Conservation (phyloP, 2,797 vertebrate species). For the Pipistrellus kuhlii region DNA sequence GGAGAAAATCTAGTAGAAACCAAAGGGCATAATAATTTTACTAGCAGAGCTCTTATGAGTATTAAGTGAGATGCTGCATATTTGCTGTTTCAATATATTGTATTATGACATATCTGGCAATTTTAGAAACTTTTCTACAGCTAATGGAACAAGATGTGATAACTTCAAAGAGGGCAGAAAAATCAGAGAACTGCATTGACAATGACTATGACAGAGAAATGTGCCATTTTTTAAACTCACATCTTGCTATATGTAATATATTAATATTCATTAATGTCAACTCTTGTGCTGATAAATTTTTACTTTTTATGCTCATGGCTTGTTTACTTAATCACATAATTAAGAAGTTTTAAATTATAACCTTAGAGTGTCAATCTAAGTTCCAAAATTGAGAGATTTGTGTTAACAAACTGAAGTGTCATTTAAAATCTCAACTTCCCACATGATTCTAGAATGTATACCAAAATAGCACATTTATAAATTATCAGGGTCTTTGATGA, state of each 20-base stretch:
- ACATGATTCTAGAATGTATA: not conserved
- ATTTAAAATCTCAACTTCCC: not conserved
- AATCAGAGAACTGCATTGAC: not conserved
- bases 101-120: not conserved
- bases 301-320: not conserved
- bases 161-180: constrained; percentile 44
- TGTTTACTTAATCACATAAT: constrained; percentile 25
- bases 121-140: not conserved
- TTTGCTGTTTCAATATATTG: not conserved
- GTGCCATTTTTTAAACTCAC: not conserved
- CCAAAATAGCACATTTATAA: constrained; percentile 36
- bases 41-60: not conserved
- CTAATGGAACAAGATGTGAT: not conserved
- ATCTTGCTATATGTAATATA: not conserved
- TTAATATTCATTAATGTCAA: constrained; percentile 4
- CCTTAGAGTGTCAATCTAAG: not conserved
- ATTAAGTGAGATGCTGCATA: not conserved
- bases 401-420: not conserved
- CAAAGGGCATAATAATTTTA: not conserved
- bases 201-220: not conserved
- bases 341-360: constrained; percentile 42
- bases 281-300: not conserved
- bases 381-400: constrained; percentile 23
- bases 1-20: not conserved
- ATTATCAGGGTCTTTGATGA: not conserved